Base-by-base conservation (phyloP, 2,888 invertebrate genomes). In the Cerceris rybyensis region DNA sequence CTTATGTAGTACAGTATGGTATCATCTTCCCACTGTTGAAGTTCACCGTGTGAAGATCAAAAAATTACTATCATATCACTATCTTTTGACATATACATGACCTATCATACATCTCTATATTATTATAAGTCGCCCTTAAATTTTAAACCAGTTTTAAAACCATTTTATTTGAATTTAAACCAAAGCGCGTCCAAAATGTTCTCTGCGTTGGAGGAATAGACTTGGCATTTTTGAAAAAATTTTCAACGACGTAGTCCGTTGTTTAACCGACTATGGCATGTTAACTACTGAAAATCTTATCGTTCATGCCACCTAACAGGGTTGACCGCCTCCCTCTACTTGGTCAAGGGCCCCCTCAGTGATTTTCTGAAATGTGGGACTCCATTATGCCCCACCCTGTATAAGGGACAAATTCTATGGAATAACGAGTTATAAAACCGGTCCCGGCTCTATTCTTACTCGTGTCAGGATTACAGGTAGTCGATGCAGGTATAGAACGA, bases 381-480 rank as follows among this genome's bases (percentile, higher is more conserved):
- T 13, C 41, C 7, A 41, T n/a, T n/a, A 42, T 13, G 14, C 59
- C 5, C n/a, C 41, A 41, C 13, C 28, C n/a, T 59, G 41, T 58
- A 42, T 50, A 71, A 75, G 46, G 61, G 9, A 50, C 75, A 46
- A 71, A 72, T 41, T 67, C 61, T 72, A 67, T 71, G 58, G 63
- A 63, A 70, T 46, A 50, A 28, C 39, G 61, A 61, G 57, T 72
- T 50, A n/a, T 67, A 72, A 28, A 75, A 75, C 75, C 71, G 75
- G 75, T 72, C 71, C 17, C 6, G 39, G 49, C 57, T 52, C 61
- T 71, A 75, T 67, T 63, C 57, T 42, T 50, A 52, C 13, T 41
- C 11, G 17, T 61, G 57, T 50, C 41, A 11, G 57, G 52, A 71
- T 67, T 61, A 46, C 41, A 54, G 41, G 50, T 66, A 70, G 71